A percentile compares a stretch with the other conserved stretches of the same genome.
phyloP scores from a whole-genome alignment of 2,888 invertebrate genomes.

The Dasypogon diadema region DNA sequence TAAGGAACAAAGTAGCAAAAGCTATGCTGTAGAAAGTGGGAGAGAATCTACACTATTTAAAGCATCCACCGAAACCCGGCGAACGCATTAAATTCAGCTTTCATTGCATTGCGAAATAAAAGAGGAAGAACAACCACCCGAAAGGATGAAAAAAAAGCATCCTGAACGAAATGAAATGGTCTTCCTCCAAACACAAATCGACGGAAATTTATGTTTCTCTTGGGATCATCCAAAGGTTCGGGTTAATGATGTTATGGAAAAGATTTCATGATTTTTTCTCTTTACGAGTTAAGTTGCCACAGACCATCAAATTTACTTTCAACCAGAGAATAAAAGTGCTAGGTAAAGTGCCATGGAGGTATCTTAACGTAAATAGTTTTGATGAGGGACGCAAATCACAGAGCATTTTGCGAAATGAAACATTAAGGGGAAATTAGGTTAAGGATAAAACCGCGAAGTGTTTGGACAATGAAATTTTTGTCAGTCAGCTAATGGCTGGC shows the following conservation, averaged over 20 bases:
- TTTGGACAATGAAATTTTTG: no score
- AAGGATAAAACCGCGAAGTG: no score
- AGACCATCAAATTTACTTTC: conserved; percentile 26
- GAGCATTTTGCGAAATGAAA: no score
- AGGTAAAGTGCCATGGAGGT: no score
- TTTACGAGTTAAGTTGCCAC: conserved; percentile 11
- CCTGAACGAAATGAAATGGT: conserved; percentile 55
- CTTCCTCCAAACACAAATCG: conserved; percentile 55
- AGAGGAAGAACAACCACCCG: conserved; percentile 32
- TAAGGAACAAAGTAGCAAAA: background rate
- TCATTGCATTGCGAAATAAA: conserved; percentile 48
- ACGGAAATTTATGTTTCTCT: conserved; percentile 56
- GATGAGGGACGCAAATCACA: no score
- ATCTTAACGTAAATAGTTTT: no score
- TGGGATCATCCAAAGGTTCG: conserved; percentile 41
- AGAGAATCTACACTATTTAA: conserved; percentile 51
- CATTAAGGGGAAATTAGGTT: no score
- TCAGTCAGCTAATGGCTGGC: no score
- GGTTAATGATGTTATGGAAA: conserved; percentile 47
- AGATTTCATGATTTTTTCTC: conserved; percentile 37
- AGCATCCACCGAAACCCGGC: conserved; percentile 44
- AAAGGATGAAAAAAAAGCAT: conserved; percentile 54
- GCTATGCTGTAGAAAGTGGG: background rate
- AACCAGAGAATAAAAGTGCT: conserved; percentile 2
- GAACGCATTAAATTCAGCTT: conserved; percentile 55